Evolutionary conservation across 2,113 vertebrate genomes (phyloP), one percentile per base, ranked within the genome.

Genomic region (Dicerorhinus sumatrensis): DNA sequence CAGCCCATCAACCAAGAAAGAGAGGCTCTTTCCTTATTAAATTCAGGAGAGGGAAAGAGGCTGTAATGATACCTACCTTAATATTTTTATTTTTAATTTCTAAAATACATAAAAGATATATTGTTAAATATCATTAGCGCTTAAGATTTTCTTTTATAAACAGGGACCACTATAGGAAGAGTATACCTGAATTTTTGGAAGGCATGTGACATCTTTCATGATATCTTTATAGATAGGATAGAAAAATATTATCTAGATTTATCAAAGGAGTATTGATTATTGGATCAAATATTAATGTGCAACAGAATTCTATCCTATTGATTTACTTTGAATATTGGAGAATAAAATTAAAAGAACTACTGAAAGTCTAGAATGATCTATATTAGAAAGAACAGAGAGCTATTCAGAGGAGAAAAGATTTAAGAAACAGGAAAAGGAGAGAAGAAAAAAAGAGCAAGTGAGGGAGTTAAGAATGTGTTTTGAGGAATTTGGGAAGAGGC

Each of bases 281-380:
- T n/a, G 33, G 27, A 86, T 86, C 60, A 36, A 13, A 81, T 46
- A 42, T 58, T n/a, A 77, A 62, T 25, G 25, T 65, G 62, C 36
- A 46, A 65, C 17, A 81, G 65, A 80, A 62, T 25, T 90, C 21
- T 81, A 11, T n/a, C 29, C 51, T 86, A 33, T 29, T 77, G 69
- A 87, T 94, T 91, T 72, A 63, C 69, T 36, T 63, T 87, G 33
- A 91, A 70, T 60, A 56, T 91, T 46, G 54, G 42, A 87, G 67
- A 87, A 31, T 36, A 80, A 87, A 86, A 48, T 67, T 31, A 72
- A 90, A 81, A 81, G 17, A 62, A 42, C 6, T 23, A 48, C 25
- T 5, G 25, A 39, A 86, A 96, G 60, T 8, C 51, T 81, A 46
- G 39, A 54, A 29, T 54, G 29, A 21, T 70, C 73, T 96, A 7